Percentiles rank a stretch among this genome's conserved stretches.
These are phyloP conservation scores for Glyphotaelius pellucidus DNA, from an alignment of 2,888 invertebrate genomes.

Conservation along the genomic window DNA sequence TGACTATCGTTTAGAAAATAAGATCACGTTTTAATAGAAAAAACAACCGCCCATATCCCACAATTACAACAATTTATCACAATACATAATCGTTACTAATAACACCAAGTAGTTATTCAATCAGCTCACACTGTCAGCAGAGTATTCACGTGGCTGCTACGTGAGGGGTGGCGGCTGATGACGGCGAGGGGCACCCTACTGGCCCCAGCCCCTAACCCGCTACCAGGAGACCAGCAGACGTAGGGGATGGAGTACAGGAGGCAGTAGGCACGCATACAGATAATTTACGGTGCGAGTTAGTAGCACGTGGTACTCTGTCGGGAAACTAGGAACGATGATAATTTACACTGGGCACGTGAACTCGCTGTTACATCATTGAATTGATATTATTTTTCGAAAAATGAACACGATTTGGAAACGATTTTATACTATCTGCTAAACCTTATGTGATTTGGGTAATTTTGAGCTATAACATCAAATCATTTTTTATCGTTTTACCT, in stretches of 20 bases:
- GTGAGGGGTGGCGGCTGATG: not conserved
- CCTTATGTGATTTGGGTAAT: not conserved
- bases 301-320: slow-evolving; percentile 59
- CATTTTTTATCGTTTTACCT: not conserved
- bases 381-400: slow-evolving; percentile 16
- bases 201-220: not conserved
- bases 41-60: not conserved
- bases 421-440: not conserved
- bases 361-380: not conserved
- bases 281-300: slow-evolving; percentile 58
- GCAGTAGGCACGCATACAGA: slow-evolving; percentile 47
- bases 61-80: not conserved
- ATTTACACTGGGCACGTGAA: slow-evolving; percentile 60
- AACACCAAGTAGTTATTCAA: not conserved
- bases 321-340: slow-evolving; percentile 57
- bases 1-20: not conserved
- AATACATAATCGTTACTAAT: not conserved
- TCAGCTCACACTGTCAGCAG: not conserved
- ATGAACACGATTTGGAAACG: not conserved
- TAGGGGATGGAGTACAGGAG: not conserved
- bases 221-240: not conserved
- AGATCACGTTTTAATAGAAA: not conserved
- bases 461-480: not conserved
- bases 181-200: not conserved
- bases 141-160: not conserved